Conservation (phyloP, 2,113 vertebrate species). For the Xiphophorus couchianus region DNA sequence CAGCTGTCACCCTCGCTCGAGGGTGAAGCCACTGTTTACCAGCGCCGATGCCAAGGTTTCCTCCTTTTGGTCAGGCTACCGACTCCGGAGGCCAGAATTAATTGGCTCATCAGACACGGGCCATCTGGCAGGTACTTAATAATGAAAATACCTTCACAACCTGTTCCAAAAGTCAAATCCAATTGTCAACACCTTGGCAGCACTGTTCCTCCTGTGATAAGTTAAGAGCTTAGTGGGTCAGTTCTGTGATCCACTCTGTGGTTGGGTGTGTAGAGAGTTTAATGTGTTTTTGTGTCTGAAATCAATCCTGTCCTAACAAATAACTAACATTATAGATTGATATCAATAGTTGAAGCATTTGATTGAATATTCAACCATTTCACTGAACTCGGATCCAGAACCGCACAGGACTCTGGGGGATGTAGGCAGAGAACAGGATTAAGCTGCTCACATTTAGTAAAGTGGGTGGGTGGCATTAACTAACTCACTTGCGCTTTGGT, state of each 20-base stretch:
- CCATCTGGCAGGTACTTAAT: conserved; percentile 56
- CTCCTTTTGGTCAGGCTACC: conserved; percentile 20
- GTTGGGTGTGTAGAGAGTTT: conserved; percentile 2
- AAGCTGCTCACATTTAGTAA: no score
- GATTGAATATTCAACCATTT: no score
- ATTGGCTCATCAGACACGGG: conserved; percentile 42
- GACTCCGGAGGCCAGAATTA: conserved; percentile 39
- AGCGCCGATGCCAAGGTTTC: background rate
- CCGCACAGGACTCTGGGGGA: no score
- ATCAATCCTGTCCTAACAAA: no score
- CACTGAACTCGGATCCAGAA: no score
- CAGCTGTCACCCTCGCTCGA: conserved; percentile 29
- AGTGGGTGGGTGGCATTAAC: no score
- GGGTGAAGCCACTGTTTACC: conserved; percentile 25
- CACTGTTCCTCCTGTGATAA: conserved; percentile 44
- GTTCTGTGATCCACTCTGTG: conserved; percentile 16
- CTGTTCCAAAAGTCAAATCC: conserved; percentile 51
- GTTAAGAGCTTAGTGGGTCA: conserved; percentile 9
- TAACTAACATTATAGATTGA: no score
- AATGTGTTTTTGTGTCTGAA: background rate
- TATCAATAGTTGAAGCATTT: no score
- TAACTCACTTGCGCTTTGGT: no score
- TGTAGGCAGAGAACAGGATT: no score
- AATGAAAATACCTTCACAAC: conserved; percentile 50
- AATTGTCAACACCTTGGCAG: conserved; percentile 40